Percentiles rank a stretch among this genome's conserved stretches.
Conservation (phyloP, 2,797 vertebrate species). For the Hirundo rustica region DNA sequence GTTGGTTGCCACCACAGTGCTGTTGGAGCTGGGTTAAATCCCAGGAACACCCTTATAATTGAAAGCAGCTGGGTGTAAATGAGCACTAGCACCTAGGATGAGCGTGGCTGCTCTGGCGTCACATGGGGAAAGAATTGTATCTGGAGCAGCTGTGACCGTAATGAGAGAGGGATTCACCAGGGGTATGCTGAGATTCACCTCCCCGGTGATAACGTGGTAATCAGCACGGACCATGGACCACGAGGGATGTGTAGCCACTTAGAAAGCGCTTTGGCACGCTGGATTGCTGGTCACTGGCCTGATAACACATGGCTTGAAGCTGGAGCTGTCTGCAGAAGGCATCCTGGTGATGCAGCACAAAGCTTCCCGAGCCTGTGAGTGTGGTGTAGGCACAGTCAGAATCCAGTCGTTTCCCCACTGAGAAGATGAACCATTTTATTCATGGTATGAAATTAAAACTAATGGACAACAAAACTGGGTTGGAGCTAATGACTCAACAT, state of each 20-base stretch:
- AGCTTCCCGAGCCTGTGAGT: accelerated
- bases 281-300: background rate
- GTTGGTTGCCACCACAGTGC: background rate
- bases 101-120: background rate
- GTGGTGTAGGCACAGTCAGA: background rate
- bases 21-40: slow-evolving; percentile 8
- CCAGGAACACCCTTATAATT: slow-evolving; percentile 4
- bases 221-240: background rate
- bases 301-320: background rate
- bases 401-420: background rate
- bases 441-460: slow-evolving; percentile 36
- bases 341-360: background rate
- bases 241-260: background rate
- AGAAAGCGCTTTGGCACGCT: background rate
- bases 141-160: background rate
- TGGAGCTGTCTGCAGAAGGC: background rate
- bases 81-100: background rate
- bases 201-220: background rate
- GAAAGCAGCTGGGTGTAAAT: slow-evolving; percentile 3
- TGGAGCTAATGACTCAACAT: background rate
- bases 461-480: background rate
- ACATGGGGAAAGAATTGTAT: background rate
- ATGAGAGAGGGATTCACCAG: background rate
- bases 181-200: background rate
- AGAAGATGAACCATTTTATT: slow-evolving; percentile 20